Base-by-base conservation (phyloP, 2,888 invertebrate genomes). In the Diadegma fenestrale region DNA sequence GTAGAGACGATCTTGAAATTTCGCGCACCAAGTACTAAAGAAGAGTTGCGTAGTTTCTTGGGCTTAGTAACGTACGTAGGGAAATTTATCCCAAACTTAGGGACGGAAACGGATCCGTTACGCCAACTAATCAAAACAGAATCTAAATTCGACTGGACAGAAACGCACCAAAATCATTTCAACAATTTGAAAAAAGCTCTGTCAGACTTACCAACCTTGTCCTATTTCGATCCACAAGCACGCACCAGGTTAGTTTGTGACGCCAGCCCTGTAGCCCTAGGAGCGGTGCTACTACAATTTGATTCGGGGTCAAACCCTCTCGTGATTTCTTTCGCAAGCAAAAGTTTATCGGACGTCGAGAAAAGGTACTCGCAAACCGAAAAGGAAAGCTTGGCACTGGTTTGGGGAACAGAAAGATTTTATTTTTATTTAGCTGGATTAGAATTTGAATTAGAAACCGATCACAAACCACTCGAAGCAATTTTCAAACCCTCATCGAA, bases 371-470 rank as follows among this genome's bases (percentile, higher is more conserved):
- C 51, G 0, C 77, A 77, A 51, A 48, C 33, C 3, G 77, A 77
- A 22, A 77, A 77, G 17, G 77, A 51, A 22, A 54, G 51, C 22
- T 22, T 77, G 26, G 51, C 54, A 7, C 33, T 66, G 5, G 37
- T 51, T 8, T 66, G 48, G 51, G 66, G 37, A 86, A 22, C 88
- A 90, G 88, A 84, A 90, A 68, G 58, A 48, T 94, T 94, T 86
- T 89, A 93, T 69, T 86, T 91, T 45, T 94, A 92, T 84, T 73
- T 94, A 1, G 92, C 88, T 81, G 94, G 94, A 5, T 87, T 91
- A 5, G 87, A 90, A 14, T 94, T 94, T 87, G 91, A 89, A 0
- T 85, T 90, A 5, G 75, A 87, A 7, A 89, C 87, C 0, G 88
- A 90, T 33, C 89, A 89, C 61, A 90, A 89, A 71, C 93, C 94